These are phyloP conservation scores for Ornithorhynchus anatinus DNA, from an alignment of 2,113 vertebrate species.

Conservation along the genomic window DNA sequence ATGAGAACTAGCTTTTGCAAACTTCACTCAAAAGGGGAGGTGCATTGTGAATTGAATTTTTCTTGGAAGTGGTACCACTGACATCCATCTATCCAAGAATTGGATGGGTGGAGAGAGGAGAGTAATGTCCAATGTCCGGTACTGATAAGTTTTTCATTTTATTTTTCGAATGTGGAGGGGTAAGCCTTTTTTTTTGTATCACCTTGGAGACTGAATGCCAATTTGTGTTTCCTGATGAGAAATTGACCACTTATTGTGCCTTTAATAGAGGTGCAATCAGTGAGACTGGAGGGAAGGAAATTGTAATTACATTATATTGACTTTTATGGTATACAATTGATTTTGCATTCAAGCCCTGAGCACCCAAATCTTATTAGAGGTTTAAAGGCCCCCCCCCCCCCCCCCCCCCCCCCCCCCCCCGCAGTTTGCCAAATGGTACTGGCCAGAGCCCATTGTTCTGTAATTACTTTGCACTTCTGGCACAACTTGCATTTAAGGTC, in stretches of 20 bases:
- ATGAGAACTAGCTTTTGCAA: too few species aligned
- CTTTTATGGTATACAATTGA: conserved; percentile 52
- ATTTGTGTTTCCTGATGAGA: conserved; percentile 54
- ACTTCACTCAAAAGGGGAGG: too few species aligned
- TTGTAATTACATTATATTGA: conserved; percentile 39
- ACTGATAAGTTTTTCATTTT: background rate
- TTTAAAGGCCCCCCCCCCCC: too few species aligned
- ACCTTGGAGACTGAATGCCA: conserved; percentile 51
- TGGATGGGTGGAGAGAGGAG: background rate
- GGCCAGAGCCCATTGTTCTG: too few species aligned
- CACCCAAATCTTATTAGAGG: background rate
- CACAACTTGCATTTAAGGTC: too few species aligned
- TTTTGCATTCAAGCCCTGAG: conserved; percentile 46
- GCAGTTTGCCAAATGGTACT: too few species aligned
- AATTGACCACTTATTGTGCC: conserved; percentile 54
- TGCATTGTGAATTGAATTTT: background rate
- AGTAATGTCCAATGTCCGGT: fast-evolving
- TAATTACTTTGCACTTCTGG: too few species aligned
- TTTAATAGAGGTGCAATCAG: conserved; percentile 35
- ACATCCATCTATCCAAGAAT: background rate
- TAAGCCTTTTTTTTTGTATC: conserved; percentile 45
- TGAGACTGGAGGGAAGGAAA: conserved; percentile 12
- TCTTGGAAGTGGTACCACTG: fast-evolving
- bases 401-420: too few species aligned
- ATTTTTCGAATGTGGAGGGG: background rate